Evolutionary conservation across 2,888 invertebrate species (phyloP), one percentile per base, ranked within the genome.

Genomic region (Crematogaster levior): DNA sequence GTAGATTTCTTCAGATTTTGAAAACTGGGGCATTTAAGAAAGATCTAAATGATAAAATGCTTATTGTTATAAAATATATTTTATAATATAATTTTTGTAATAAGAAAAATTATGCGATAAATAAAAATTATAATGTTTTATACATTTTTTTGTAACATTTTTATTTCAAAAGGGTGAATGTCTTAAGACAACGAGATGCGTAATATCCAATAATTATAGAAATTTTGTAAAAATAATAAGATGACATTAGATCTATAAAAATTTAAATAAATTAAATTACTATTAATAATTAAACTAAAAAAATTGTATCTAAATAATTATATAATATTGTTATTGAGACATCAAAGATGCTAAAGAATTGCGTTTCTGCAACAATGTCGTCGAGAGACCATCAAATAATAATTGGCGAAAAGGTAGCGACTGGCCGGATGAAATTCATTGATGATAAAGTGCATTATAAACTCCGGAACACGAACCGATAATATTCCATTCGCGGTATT

Each of bases 381-480:
- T 27, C 43, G 34, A 27, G 56, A 56, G 27, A 66, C 43, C 21
- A 34, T 68, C 12, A 46, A 79, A 68, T 46, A 56, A 79, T 68
- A 51, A 56, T 79, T 53, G 18, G 43, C 66, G 18, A n/a, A 53
- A 43, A 66, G 34, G 37, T 51, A 51, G 68, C 46, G 43, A 56
- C n/a, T 30, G 65, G 27, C 46, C 74, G 74, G 74, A 84, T 88
- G 75, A 88, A 86, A 85, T 88, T 79, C 84, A 84, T 87, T 81
- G 77, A 58, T 72, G 77, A 88, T 84, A 88, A 88, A 88, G 81
- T 83, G 85, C 84, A 85, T 88, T 88, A 88, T 86, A 84, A 88
- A 88, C 84, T 82, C 77, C 80, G 86, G 63, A 81, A 85, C 80
- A 30, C 56, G 53, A 75, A 30, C 34, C 77, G 83, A 84, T 88